phyloP scores from a whole-genome alignment of 2,888 invertebrate species.

The Andrena camellia region DNA sequence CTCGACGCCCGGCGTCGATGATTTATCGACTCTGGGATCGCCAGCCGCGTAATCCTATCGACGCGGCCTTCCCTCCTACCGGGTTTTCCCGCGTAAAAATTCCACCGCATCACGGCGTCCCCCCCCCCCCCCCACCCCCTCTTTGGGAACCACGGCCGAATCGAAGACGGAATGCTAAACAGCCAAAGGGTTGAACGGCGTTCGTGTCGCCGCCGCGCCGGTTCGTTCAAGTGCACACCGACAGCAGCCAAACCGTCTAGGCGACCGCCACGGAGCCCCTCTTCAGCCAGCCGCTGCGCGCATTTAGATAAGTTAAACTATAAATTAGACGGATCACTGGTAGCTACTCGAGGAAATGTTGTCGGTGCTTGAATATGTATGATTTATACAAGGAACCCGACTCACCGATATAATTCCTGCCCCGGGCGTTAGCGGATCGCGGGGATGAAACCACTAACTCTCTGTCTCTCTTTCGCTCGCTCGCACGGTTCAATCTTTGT shows the following conservation, averaged over 20 bases:
- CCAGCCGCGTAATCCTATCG: conserved; percentile 41
- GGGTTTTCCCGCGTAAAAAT: conserved; percentile 56
- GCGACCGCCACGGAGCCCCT: conserved; percentile 65
- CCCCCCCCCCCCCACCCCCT: conserved; percentile 21
- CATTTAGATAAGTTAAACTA: conserved; percentile 85
- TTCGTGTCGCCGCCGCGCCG: conserved; percentile 73
- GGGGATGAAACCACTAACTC: conserved; percentile 14
- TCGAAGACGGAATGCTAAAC: conserved; percentile 85
- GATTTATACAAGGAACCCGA: conserved; percentile 81
- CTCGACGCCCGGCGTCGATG: conserved; percentile 40
- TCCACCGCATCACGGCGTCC: conserved; percentile 22
- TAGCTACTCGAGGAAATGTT: conserved; percentile 83
- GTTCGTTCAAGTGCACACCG: conserved; percentile 67
- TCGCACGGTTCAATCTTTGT: conserved; percentile 26
- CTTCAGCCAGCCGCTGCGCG: conserved; percentile 79
- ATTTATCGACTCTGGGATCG: conserved; percentile 57
- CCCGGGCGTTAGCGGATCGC: conserved; percentile 63
- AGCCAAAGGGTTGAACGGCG: conserved; percentile 82
- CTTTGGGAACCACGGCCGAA: conserved; percentile 71
- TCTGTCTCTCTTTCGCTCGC: not conserved
- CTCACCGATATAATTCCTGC: conserved; percentile 80
- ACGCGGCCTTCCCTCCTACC: conserved; percentile 30
- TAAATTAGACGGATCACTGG: conserved; percentile 85
- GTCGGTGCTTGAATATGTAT: conserved; percentile 83
- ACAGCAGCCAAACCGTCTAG: conserved; percentile 57